Base-by-base conservation (phyloP, 1,140 invertebrate species). In the Hylaeus volcanicus region DNA sequence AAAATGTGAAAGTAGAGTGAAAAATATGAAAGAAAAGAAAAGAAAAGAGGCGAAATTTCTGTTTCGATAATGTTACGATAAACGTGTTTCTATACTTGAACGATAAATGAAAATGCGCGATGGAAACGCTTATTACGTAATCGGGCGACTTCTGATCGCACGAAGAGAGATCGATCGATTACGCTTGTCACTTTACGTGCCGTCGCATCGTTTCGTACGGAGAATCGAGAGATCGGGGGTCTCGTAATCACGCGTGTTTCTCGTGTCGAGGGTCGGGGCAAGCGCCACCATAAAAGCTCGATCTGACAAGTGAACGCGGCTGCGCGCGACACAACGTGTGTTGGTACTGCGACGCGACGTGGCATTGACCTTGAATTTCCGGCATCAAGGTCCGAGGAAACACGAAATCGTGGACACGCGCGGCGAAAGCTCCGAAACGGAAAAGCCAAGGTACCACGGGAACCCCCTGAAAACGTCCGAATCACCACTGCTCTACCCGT, bases 341-440 rank as follows among this genome's bases (percentile, higher is more conserved):
- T 61, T 55, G 12, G 4, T 68, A n/a, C 39, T 51, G 26, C 45
- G 15, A 56, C n/a, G 11, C 72, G 53, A 53, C 26, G 14, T 64
- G 68, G 48, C 73, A 65, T 85, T 81, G 82, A 74, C 70, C 83
- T 82, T 85, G 74, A 77, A 69, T 75, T 6, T 3, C 63, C 61
- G 6, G 11, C 41, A 37, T 6, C 71, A 66, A 75, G 74, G 58
- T 79, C 66, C 43, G 2, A 3, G 26, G 26, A 51, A 11, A 45
- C 39, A 41, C 12, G 65, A n/a, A 58, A 74, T 55, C 6, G 51
- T 9, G 51, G 2, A 11, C 48, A n/a, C 14, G 73, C 43, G 8
- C 12, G 26, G 14, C 12, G 39, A 26, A 26, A 26, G 26, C 26
- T 26, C 14, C 9, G 15, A 4, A 15, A 76, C 41, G 41, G 41